Percentiles rank a stretch among this genome's conserved stretches.
Conservation (phyloP, 2,797 vertebrate genomes). For the Acrossocheilus wenchowensis region DNA sequence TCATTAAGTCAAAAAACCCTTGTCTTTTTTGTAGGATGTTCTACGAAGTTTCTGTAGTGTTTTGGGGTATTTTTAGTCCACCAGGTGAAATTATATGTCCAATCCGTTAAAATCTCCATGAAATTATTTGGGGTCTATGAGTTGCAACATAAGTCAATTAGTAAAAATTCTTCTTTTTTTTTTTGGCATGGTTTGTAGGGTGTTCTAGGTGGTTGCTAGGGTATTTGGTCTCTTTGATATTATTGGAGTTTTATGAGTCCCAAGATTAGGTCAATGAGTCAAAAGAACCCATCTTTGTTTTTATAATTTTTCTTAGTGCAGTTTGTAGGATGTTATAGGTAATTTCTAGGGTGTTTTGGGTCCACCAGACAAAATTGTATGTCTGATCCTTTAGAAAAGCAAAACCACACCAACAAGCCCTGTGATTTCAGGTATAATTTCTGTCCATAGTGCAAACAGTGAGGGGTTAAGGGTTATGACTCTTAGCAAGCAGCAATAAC, state of each 20-base stretch:
- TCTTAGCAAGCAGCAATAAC: slow-evolving; percentile 22
- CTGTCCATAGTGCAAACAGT: background rate
- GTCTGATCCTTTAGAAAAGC: background rate
- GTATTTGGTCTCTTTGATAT: background rate
- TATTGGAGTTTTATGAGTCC: background rate
- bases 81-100: background rate
- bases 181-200: background rate
- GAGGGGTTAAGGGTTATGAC: slow-evolving; percentile 9
- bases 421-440: slow-evolving; percentile 10
- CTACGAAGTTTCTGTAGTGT: background rate
- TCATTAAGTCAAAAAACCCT: background rate
- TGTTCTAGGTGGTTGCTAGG: background rate
- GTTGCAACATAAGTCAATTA: background rate
- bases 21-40: background rate
- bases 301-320: background rate
- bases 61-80: slow-evolving; percentile 1
- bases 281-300: background rate
- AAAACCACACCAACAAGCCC: background rate
- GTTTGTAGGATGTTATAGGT: background rate
- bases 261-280: background rate
- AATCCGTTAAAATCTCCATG: background rate
- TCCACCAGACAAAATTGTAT: background rate
- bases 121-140: background rate
- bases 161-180: background rate
- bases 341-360: background rate